These are phyloP conservation scores for Hemicrepidius hirtus DNA, from an alignment of 2,888 invertebrate species.

Conservation along the genomic window DNA sequence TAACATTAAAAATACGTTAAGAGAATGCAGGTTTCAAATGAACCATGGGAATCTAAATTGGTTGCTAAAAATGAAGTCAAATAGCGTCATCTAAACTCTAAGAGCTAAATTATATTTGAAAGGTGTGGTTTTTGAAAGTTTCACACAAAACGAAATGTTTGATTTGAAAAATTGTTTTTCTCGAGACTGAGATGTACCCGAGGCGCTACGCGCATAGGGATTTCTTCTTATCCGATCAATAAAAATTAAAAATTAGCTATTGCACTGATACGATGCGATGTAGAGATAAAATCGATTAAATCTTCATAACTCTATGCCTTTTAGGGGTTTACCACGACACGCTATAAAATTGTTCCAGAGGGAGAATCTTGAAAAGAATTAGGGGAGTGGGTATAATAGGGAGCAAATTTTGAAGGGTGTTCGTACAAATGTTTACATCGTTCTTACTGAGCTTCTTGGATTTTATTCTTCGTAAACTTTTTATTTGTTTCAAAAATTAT, in stretches of 20 bases:
- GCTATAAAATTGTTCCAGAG: slow-evolving; percentile 31
- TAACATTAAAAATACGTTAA: slow-evolving; percentile 32
- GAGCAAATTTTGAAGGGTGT: neutral
- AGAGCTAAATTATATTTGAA: too few relatives aligned
- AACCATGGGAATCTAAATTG: slow-evolving; percentile 37
- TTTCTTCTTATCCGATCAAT: too few relatives aligned
- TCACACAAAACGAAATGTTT: too few relatives aligned
- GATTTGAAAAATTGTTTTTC: too few relatives aligned
- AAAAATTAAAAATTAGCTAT: neutral
- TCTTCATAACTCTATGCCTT: slow-evolving; percentile 21
- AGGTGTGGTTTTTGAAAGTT: too few relatives aligned
- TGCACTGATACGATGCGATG: neutral
- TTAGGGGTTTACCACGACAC: slow-evolving; percentile 35
- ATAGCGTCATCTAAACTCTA: too few relatives aligned
- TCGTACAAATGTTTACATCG: slow-evolving; percentile 4
- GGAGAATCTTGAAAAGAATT: slow-evolving; percentile 15
- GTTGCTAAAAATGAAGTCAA: neutral
- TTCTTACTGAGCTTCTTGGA: too few relatives aligned
- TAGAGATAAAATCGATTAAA: slow-evolving; percentile 40
- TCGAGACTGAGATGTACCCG: too few relatives aligned
- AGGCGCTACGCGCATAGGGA: too few relatives aligned
- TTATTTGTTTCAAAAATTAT: too few relatives aligned
- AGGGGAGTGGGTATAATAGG: slow-evolving; percentile 17
- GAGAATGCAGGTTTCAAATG: slow-evolving; percentile 33
- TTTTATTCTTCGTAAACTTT: too few relatives aligned